Conservation (phyloP, 2,888 invertebrate genomes). For the Ashinkailepas kermadecensis region DNA sequence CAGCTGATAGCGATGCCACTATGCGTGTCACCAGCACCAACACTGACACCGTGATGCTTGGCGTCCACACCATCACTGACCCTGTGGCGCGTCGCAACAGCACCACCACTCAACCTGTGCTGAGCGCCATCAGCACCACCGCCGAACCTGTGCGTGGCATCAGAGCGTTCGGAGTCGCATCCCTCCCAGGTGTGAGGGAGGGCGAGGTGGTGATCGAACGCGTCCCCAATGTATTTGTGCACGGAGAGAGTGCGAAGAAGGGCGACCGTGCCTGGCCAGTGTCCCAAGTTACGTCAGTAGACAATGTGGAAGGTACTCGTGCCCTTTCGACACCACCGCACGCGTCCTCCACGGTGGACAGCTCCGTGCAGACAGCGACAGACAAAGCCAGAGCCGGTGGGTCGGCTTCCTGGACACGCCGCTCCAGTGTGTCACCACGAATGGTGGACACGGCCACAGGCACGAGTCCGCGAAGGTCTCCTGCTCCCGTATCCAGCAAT, state of each 20-base stretch:
- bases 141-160: not conserved
- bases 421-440: not conserved
- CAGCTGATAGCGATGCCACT: no score
- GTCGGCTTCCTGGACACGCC: no score
- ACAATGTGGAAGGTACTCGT: no score
- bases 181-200: not conserved
- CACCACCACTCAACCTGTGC: no score
- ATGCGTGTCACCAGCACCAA: no score
- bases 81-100: no score
- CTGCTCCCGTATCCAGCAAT: not conserved
- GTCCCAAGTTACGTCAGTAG: not conserved
- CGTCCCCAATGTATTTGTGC: constrained; percentile 1
- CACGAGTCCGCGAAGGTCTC: not conserved
- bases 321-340: no score
- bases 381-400: no score
- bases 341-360: not conserved
- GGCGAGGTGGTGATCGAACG: constrained; percentile 5
- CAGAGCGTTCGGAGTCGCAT: not conserved
- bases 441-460: not conserved
- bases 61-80: no score
- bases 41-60: no score
- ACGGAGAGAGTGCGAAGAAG: not conserved
- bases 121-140: not conserved
- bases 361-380: not conserved
- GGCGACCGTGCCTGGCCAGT: not conserved